Percentiles rank a stretch among this genome's conserved stretches.
Evolutionary conservation across 2,888 invertebrate species (phyloP).

Genomic region (Odontocerum albicorne): DNA sequence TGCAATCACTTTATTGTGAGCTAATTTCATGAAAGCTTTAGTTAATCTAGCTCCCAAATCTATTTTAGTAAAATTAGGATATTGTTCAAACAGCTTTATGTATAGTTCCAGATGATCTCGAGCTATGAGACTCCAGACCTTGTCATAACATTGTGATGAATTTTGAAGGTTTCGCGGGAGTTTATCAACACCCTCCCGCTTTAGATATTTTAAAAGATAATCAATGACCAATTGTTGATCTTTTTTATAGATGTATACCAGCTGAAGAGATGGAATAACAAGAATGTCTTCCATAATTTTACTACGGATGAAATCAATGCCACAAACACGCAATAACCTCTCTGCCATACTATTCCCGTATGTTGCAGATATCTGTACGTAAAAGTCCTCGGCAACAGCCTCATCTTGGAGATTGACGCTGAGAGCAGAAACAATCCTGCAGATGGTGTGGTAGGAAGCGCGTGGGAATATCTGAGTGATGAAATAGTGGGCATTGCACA

Average conservation of each 20-base stretch:
- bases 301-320: conserved; percentile 37
- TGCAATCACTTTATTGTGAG: neutral
- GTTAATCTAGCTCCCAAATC: conserved; percentile 10
- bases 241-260: conserved; percentile 27
- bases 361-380: conserved; percentile 27
- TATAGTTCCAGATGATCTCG: conserved; percentile 21
- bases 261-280: conserved; percentile 2
- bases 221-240: conserved; percentile 40
- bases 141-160: neutral
- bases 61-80: neutral
- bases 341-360: conserved; percentile 39
- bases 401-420: conserved; percentile 37
- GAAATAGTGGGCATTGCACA: conserved; percentile 40
- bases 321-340: conserved; percentile 40
- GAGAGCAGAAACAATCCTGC: conserved; percentile 40
- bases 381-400: conserved; percentile 41
- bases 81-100: conserved; percentile 10
- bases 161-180: neutral
- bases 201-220: conserved; percentile 39
- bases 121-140: conserved; percentile 7
- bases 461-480: conserved; percentile 38
- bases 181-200: neutral
- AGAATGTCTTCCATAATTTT: conserved; percentile 3
- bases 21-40: neutral
- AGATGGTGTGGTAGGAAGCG: conserved; percentile 40